phyloP scores from a whole-genome alignment of 2,888 invertebrate genomes.

The Cordilura impudica region DNA sequence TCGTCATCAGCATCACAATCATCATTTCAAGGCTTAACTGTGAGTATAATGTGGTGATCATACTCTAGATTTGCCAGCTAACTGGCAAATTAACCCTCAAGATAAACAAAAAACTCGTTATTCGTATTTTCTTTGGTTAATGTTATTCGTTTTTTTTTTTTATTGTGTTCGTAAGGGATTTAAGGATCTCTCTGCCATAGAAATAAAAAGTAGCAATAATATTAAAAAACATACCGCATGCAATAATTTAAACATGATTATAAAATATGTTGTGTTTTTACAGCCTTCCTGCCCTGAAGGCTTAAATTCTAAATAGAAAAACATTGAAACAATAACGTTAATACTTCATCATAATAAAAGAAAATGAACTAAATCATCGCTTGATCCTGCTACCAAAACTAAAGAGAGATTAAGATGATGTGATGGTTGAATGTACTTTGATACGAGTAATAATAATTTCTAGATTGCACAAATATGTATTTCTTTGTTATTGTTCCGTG shows the following conservation, averaged over 20 bases:
- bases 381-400: slow-evolving; percentile 68
- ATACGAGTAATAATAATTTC: slow-evolving; percentile 23
- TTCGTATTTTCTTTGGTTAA: slow-evolving; percentile 69
- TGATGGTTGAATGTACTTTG: slow-evolving; percentile 45
- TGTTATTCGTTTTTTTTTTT: slow-evolving; percentile 52
- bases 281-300: slow-evolving; percentile 74
- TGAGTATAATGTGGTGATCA: slow-evolving; percentile 50
- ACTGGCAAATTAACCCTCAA: slow-evolving; percentile 55
- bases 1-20: neutral
- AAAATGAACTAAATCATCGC: slow-evolving; percentile 64
- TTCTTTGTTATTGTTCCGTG: neutral
- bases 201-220: slow-evolving; percentile 10
- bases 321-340: slow-evolving; percentile 47
- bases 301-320: slow-evolving; percentile 66
- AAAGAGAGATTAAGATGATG: slow-evolving; percentile 61
- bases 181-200: slow-evolving; percentile 56
- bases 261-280: slow-evolving; percentile 74
- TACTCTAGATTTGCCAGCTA: slow-evolving; percentile 39
- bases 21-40: neutral
- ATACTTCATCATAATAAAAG: slow-evolving; percentile 42
- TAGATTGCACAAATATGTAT: slow-evolving; percentile 45
- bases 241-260: slow-evolving; percentile 78
- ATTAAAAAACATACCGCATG: slow-evolving; percentile 62
- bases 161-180: slow-evolving; percentile 49
- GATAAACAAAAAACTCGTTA: slow-evolving; percentile 70